Base-by-base conservation (phyloP, 2,113 vertebrate genomes). In the Papio anubis region DNA sequence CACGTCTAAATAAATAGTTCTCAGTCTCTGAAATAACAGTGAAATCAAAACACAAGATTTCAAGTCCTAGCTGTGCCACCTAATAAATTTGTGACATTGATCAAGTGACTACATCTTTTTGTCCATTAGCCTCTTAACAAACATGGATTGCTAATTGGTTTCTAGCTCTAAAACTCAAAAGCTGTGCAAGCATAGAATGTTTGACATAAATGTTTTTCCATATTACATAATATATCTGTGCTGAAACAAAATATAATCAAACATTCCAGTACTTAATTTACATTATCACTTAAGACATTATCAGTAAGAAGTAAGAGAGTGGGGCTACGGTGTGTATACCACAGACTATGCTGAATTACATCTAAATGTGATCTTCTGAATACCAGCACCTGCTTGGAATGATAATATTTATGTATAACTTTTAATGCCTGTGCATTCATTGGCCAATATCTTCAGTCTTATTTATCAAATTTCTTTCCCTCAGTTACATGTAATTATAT, bases 231-330 rank as follows among this genome's bases (percentile, higher is more conserved):
- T 40, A 5, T 50, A 78, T 50, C 38, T 90, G 3, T 64, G 55
- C 25, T 78, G 90, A 93, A 80, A 50, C 16, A 80, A 93, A 93
- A 94, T 73, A 18, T 64, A 92, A n/a, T 50, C 30, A 83, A 75
- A n/a, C 6, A 23, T 3, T 32, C 1, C 25, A 64, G 4, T 50
- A 73, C 5, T 35, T 88, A 84, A 48, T 27, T 81, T 87, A 87
- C 4, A 8, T n/a, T 25, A 20, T 86, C 16, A 38, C 13, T 61
- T 45, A 30, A 5, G 13, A 84, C 84, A 55, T 1, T 38, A 16
- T 45, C 30, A 64, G 17, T 13, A 90, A 89, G 30, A 85, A 59
- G 13, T 79, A 90, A 90, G 45, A 30, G 9, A 81, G 10, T 38
- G 2, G 50, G 3, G 3, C 10, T 27, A 75, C 0, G 89, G 5